phyloP scores from a whole-genome alignment of 2,888 invertebrate species.

The Epistrophella euchroma region DNA sequence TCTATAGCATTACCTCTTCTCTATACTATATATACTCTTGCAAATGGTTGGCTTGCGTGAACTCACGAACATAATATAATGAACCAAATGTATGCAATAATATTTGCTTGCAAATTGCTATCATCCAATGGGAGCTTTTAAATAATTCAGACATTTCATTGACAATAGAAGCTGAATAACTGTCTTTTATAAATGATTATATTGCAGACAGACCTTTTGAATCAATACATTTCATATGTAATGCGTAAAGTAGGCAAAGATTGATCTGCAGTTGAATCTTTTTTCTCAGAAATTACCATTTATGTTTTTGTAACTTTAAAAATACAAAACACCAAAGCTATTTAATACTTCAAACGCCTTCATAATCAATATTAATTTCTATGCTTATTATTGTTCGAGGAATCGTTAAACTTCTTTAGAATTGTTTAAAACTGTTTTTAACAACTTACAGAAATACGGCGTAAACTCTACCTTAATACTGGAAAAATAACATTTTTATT shows the following conservation, averaged over 20 bases:
- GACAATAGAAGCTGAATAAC: slow-evolving; percentile 6
- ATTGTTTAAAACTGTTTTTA: no score
- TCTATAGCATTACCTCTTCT: not conserved
- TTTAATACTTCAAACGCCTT: no score
- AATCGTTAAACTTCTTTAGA: no score
- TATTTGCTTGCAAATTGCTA: slow-evolving; percentile 9
- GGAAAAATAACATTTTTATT: no score
- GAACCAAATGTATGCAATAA: not conserved
- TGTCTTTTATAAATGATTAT: not conserved
- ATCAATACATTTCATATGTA: not conserved
- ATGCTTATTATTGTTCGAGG: no score
- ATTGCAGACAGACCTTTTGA: not conserved
- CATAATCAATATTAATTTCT: no score
- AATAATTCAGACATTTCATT: slow-evolving; percentile 19
- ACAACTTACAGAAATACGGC: no score
- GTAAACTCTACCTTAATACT: no score
- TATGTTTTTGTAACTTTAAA: no score
- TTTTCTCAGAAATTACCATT: no score
- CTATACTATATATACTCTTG: not conserved
- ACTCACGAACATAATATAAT: not conserved
- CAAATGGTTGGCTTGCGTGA: not conserved
- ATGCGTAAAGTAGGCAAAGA: not conserved
- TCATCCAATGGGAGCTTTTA: not conserved
- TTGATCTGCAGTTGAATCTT: not conserved
- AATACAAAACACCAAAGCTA: no score